A percentile compares a stretch with the other conserved stretches of the same genome.
Evolutionary conservation across 2,888 invertebrate genomes (phyloP).

Genomic region (Chouioia cunea): DNA sequence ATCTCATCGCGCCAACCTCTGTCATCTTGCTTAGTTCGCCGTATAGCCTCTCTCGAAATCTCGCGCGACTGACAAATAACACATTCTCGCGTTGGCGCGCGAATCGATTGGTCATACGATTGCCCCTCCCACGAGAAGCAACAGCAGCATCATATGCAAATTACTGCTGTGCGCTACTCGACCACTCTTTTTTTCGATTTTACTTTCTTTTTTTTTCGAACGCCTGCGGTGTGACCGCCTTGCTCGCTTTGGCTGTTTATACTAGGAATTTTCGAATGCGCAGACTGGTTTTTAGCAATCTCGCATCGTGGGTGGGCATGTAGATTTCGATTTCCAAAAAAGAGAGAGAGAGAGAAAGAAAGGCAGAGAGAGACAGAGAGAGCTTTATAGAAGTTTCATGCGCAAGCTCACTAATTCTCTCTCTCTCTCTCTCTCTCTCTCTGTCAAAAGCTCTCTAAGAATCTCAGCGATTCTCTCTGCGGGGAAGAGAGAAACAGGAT

Average conservation of each 20-base stretch:
- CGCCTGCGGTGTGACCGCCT: slow-evolving; percentile 51
- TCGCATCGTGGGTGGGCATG: too few species aligned
- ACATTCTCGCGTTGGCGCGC: slow-evolving; percentile 40
- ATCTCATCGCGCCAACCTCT: too few species aligned
- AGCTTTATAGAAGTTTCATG: neutral
- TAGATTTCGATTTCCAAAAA: too few species aligned
- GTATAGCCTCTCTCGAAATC: neutral
- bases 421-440: neutral
- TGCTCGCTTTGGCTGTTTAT: slow-evolving; percentile 40
- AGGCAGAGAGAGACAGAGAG: neutral
- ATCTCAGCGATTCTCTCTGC: slow-evolving; percentile 51
- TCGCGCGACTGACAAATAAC: slow-evolving; percentile 26
- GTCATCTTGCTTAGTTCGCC: too few species aligned
- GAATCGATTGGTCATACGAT: slow-evolving; percentile 56
- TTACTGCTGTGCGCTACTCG: slow-evolving; percentile 46
- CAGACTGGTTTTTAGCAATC: neutral
- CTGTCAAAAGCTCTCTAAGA: slow-evolving; percentile 46
- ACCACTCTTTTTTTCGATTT: slow-evolving; percentile 33
- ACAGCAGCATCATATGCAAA: too few species aligned
- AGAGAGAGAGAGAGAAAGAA: too few species aligned
- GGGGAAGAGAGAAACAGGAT: neutral
- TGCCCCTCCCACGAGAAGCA: slow-evolving; percentile 28
- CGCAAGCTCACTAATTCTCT: neutral
- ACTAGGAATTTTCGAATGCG: slow-evolving; percentile 37
- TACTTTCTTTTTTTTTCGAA: slow-evolving; percentile 18